Evolutionary conservation across 2,888 invertebrate genomes (phyloP), one percentile per base, ranked within the genome.

Genomic region (Adela reaumurella): DNA sequence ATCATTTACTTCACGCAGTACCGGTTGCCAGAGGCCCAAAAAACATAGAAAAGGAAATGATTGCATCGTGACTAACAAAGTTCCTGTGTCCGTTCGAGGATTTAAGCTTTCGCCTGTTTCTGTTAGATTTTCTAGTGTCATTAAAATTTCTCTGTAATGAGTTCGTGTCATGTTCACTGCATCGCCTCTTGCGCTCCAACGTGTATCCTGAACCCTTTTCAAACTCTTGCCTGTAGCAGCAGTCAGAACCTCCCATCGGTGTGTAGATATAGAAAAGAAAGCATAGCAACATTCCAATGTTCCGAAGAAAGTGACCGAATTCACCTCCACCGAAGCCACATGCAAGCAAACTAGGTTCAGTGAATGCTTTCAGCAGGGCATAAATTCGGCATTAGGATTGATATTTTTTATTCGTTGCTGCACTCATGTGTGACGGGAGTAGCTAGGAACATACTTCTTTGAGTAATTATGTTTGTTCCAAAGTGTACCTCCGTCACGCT

Each of bases 351-450:
- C 49, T 16, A 49, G 19, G 43, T 49, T 45, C 35, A 49, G 35
- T 11, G 18, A 19, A 43, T 49, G 45, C 19, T 49, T 49, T 24
- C 45, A 17, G 24, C 49, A 49, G 16, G 49, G 20, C 16, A 49
- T 29, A 49, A 49, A 49, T 17, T 49, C 20, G 17, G 20, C 49
- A 16, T 49, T 45, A 16, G 45, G 35, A 29, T 49, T 56, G 44
- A 56, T 51, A 48, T 56, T 49, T 51, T 52, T 52, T 24, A 55
- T 56, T 45, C 52, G 45, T 28, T 49, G 43, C 43, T 53, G 51
- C 42, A 53, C 51, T 16, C 53, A 50, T 28, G 49, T 47, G 43
- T 53, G 50, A 18, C 43, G n/a, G n/a, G n/a, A n/a, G n/a, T n/a
- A n/a, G n/a, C n/a, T n/a, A n/a, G n/a, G n/a, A n/a, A n/a, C n/a